Base-by-base conservation (phyloP, 2,113 vertebrate genomes). In the Tretioscincus oriximinensis region DNA sequence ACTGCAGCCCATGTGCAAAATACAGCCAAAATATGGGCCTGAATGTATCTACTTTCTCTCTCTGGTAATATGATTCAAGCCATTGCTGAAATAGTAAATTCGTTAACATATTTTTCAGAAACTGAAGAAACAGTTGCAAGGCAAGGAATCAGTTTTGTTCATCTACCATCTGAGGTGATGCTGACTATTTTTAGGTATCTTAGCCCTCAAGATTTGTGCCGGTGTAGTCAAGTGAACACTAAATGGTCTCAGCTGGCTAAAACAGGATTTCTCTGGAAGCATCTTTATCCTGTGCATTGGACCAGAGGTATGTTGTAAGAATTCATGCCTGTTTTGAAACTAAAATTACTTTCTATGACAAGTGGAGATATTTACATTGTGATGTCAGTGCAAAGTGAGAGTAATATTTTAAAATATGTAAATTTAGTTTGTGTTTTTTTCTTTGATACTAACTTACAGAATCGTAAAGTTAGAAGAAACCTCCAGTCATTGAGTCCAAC, bases 271-370 rank as follows among this genome's bases (percentile, higher is more conserved):
- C 95, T 99, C 69, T 99, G 98, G 98, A 98, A 95, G 72, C 97
- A 99, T 89, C 96, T 99, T 73, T 98, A 99, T 81, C 98, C 98
- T 35, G 97, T 99, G 81, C 96, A 90, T 84, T 99, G 98, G 98
- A 97, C 97, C 84, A 95, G 97, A 97, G 97, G 98, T 99, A 92
- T 86, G 91, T 90, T 76, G 14, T 73, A 28, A 63, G 14, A 41
- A 60, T 54, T 73, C 22, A 70, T 28, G 14, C 1, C 28, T 24
- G 80, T 64, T 70, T 86, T 78, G 51, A 28, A 81, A 12, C 65
- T 60, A 7, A 66, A 26, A 58, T 61, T 69, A 69, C 24, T 1
- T n/a, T n/a, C n/a, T n/a, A n/a, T n/a, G n/a, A n/a, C n/a, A n/a
- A n/a, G n/a, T n/a, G n/a, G 12, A 2, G 22, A 24, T 70, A 45